Base-by-base conservation (phyloP, 1,140 invertebrate genomes). In the Heliconius himera region DNA sequence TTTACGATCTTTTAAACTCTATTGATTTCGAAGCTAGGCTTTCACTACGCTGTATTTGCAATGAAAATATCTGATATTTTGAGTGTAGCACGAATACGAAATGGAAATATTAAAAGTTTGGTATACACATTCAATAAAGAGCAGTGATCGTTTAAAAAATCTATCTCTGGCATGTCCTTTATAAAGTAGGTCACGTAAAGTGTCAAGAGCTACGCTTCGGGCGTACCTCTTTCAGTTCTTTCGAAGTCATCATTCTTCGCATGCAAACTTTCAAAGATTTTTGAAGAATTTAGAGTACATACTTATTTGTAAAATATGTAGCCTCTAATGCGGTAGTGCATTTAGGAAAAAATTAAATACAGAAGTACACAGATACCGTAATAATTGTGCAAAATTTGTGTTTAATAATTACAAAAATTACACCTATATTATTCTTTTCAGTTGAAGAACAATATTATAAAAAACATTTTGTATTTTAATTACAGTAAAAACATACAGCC, bases 151-250 rank as follows among this genome's bases (percentile, higher is more conserved):
- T 66, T 66, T 66, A 29, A 66, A 66, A 66, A 66, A 26, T 66
- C 60, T 29, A 66, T 66, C 60, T 66, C 22, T 29, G 26, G 60
- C 18, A 29, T 66, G 60, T 66, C 60, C 60, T 66, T 66, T 66
- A 66, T 66, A 66, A 66, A 66, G 60, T 66, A 66, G 60, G 60
- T 66, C 60, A 66, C 22, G 11, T 29, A 16, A 66, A 66, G 60
- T 66, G 60, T 66, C 60, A 66, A 66, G 60, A 29, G 60, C 22
- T 66, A 66, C 60, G 60, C 22, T 22, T 22, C 56, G 9, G n/a
- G 56, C 56, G n/a, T 22, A 60, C 56, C 56, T 66, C 60, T 66
- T 66, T 66, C 26, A 66, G 60, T 66, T 66, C 13, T 66, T 66
- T n/a, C 60, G 26, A 29, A 66, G 60, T 66, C 60, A 66, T 66